Evolutionary conservation across 2,113 vertebrate species (phyloP).

Genomic region (Neoarius graeffei): DNA sequence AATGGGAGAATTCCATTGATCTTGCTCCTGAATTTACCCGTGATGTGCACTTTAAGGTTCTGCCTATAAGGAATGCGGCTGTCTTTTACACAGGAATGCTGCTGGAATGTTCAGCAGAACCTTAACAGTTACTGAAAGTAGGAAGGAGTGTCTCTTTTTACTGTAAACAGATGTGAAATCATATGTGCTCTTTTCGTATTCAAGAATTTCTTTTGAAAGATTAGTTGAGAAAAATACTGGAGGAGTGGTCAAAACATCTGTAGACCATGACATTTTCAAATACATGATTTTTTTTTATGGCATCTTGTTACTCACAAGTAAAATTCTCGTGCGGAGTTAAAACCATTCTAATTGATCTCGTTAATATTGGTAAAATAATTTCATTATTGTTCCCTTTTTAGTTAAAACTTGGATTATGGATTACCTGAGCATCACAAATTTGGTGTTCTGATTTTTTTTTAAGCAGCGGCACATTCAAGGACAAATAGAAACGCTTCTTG

Average conservation of each 20-base stretch:
- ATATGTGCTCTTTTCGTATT: not conserved
- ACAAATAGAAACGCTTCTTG: not conserved
- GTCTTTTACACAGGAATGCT: conserved; percentile 3
- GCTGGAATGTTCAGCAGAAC: not conserved
- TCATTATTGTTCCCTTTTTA: not conserved
- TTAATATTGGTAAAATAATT: not conserved
- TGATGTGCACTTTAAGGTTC: not conserved
- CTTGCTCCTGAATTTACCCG: too few species aligned
- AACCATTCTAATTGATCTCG: not conserved
- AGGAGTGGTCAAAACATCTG: not conserved
- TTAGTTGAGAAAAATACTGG: not conserved
- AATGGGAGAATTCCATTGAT: too few species aligned
- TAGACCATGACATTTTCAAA: not conserved
- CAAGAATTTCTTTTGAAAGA: not conserved
- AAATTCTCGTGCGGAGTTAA: too few species aligned
- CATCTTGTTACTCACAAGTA: not conserved
- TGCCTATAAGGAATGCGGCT: conserved; percentile 6
- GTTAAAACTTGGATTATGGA: not conserved
- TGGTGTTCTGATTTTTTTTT: not conserved
- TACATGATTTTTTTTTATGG: too few species aligned
- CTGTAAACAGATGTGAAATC: not conserved
- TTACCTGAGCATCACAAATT: not conserved
- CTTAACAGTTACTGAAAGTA: not conserved
- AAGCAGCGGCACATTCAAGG: not conserved
- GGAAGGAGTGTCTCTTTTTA: not conserved